Percentiles rank a stretch among this genome's conserved stretches.
These are phyloP conservation scores for Taphrorychus bicolor DNA, from an alignment of 2,888 invertebrate genomes.

Conservation along the genomic window DNA sequence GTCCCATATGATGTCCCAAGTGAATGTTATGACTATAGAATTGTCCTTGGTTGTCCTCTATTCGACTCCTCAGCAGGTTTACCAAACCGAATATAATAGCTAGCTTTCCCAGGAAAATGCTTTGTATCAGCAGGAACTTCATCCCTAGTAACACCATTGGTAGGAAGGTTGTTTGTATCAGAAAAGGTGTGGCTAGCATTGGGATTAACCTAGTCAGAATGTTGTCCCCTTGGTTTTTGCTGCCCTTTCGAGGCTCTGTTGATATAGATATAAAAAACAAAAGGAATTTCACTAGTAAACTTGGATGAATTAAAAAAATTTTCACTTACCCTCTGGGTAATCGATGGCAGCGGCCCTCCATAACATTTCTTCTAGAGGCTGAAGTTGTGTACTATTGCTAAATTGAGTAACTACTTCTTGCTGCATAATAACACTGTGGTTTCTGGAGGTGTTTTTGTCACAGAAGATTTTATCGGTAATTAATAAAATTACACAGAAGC, in stretches of 20 bases:
- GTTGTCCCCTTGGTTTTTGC: constrained; percentile 2
- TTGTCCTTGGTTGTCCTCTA: constrained; percentile 43
- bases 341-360: no score
- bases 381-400: no score
- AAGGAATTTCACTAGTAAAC: neutral
- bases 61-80: constrained; percentile 65
- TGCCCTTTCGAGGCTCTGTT: constrained; percentile 14
- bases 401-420: no score
- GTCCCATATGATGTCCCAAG: neutral
- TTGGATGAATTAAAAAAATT: neutral
- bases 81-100: constrained; percentile 72
- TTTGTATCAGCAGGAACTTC: constrained; percentile 72
- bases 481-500: neutral
- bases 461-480: neutral
- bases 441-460: neutral
- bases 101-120: constrained; percentile 68
- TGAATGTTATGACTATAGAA: constrained; percentile 38
- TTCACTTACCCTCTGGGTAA: neutral
- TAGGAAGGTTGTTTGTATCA: constrained; percentile 73
- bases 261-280: constrained; percentile 5
- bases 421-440: neutral
- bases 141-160: constrained; percentile 73
- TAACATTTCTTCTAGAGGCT: no score
- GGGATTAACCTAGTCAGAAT: constrained; percentile 63
- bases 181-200: constrained; percentile 73